phyloP scores from a whole-genome alignment of 2,797 vertebrate genomes.

The Okamejei kenojei region DNA sequence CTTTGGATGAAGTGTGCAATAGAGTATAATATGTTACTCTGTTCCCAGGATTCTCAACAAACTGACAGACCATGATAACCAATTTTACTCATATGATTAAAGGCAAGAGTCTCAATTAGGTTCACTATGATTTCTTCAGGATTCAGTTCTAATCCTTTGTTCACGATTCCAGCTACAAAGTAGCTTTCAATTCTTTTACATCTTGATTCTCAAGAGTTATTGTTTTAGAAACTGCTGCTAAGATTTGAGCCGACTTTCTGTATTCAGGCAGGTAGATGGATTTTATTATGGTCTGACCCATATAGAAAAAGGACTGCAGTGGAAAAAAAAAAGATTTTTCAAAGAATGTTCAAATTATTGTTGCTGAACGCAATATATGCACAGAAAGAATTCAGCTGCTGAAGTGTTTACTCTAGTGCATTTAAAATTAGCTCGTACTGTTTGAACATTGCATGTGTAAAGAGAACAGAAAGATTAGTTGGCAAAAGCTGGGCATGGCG shows the following conservation, averaged over 20 bases:
- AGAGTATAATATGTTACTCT: conserved; percentile 40
- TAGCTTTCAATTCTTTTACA: conserved; percentile 49
- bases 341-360: conserved; percentile 3
- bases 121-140: conserved; percentile 74
- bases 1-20: background rate
- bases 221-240: conserved; percentile 14
- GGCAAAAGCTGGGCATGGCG: conserved; percentile 30
- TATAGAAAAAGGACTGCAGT: no score
- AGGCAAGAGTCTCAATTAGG: conserved; percentile 74
- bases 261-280: background rate
- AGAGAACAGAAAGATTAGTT: conserved; percentile 33
- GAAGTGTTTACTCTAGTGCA: conserved; percentile 28
- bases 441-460: conserved; percentile 38
- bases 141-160: conserved; percentile 74
- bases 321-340: background rate
- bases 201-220: background rate
- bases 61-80: conserved; percentile 67
- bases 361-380: conserved; percentile 19
- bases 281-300: background rate
- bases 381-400: conserved; percentile 15
- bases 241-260: conserved; percentile 46
- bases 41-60: conserved; percentile 57
- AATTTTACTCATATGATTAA: conserved; percentile 68
- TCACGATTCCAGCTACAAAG: conserved; percentile 68
- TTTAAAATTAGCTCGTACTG: conserved; percentile 34